A percentile compares a stretch with the other conserved stretches of the same genome.
phyloP scores from a whole-genome alignment of 2,113 vertebrate genomes.

The Limanda limanda region DNA sequence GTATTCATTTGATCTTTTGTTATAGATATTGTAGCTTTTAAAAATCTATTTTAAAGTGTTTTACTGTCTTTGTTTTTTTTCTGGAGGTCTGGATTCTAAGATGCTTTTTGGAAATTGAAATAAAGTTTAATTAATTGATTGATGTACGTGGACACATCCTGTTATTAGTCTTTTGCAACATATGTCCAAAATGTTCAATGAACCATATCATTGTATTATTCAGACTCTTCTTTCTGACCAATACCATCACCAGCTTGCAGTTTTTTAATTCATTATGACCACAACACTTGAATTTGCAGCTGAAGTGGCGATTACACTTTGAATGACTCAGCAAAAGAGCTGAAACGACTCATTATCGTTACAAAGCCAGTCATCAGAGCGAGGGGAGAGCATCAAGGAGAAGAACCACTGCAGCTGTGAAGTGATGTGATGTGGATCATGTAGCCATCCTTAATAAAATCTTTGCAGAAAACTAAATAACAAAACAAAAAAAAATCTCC shows the following conservation, averaged over 20 bases:
- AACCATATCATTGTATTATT: background rate
- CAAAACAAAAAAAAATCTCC: constrained; percentile 33
- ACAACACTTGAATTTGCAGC: background rate
- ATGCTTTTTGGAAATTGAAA: too few relatives aligned
- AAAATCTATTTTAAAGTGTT: too few relatives aligned
- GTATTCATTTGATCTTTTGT: too few relatives aligned
- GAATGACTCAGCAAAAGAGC: background rate
- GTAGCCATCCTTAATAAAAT: background rate
- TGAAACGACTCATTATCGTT: background rate
- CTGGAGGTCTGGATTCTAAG: too few relatives aligned
- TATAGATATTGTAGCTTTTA: too few relatives aligned
- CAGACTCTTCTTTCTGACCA: background rate
- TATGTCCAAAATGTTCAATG: background rate
- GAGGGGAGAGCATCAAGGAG: background rate
- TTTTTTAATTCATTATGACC: constrained; percentile 9
- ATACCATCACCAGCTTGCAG: background rate
- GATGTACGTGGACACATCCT: background rate
- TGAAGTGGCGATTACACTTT: constrained; percentile 23
- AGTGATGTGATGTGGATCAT: background rate
- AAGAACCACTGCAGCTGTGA: background rate
- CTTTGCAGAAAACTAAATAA: background rate
- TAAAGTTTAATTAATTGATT: too few relatives aligned
- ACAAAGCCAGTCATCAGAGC: constrained; percentile 10
- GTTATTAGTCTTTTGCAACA: background rate
- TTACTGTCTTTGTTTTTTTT: too few relatives aligned